These are phyloP conservation scores for Sorex maritimensis DNA, from an alignment of 2,797 vertebrate genomes.

Conservation along the genomic window DNA sequence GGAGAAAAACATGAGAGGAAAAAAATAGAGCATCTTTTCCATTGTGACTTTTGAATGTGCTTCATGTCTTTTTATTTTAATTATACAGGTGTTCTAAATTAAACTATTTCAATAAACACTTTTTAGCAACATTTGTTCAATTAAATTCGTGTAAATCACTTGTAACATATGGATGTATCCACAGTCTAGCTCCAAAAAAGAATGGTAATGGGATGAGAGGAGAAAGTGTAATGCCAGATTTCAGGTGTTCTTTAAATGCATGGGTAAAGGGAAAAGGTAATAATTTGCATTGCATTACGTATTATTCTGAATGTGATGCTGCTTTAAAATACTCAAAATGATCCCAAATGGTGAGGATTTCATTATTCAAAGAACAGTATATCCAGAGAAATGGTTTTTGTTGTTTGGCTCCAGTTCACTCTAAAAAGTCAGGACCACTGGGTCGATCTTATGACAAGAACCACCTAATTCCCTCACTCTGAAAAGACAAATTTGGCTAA, in stretches of 20 bases:
- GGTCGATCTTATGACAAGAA: too few relatives aligned
- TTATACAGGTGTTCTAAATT: not conserved
- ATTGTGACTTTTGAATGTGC: not conserved
- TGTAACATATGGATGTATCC: not conserved
- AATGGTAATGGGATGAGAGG: not conserved
- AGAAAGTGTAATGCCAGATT: slow-evolving; percentile 40
- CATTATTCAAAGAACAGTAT: slow-evolving; percentile 5
- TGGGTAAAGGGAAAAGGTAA: not conserved
- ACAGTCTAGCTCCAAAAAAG: slow-evolving; percentile 21
- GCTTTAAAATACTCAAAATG: slow-evolving; percentile 20
- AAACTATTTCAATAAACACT: slow-evolving; percentile 26
- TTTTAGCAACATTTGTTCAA: slow-evolving; percentile 52
- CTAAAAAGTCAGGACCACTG: not conserved
- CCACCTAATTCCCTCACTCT: not conserved
- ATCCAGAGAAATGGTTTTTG: not conserved
- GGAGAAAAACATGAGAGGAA: not conserved
- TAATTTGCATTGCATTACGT: slow-evolving; percentile 5
- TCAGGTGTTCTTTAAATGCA: slow-evolving; percentile 17
- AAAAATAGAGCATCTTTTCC: not conserved
- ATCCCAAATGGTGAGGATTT: not conserved
- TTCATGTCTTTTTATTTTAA: slow-evolving; percentile 1
- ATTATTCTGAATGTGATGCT: slow-evolving; percentile 9
- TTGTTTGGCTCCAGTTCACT: not conserved
- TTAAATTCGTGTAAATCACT: slow-evolving; percentile 72
- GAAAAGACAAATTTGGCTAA: not conserved